These are phyloP conservation scores for Rhagonycha fulva DNA, from an alignment of 2,888 invertebrate species.

Conservation along the genomic window DNA sequence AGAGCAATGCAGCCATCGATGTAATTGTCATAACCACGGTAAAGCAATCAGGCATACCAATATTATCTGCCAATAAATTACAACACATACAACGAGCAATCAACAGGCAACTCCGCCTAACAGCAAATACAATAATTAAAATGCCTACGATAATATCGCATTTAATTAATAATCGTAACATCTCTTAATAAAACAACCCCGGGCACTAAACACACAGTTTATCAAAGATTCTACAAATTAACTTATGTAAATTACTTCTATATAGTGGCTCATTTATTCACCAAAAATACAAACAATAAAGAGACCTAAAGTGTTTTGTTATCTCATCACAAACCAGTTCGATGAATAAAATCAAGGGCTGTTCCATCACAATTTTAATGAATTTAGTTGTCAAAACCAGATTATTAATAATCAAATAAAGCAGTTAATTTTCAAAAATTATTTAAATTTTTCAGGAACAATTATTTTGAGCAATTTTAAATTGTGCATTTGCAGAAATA, in stretches of 20 bases:
- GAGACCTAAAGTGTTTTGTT: background rate
- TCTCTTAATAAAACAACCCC: constrained; percentile 5
- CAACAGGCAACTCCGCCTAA: constrained; percentile 25
- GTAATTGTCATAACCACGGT: constrained; percentile 23
- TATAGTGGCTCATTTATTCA: constrained; percentile 6
- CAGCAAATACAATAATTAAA: constrained; percentile 19
- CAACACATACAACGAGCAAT: constrained; percentile 17
- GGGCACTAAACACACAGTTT: background rate
- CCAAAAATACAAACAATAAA: background rate
- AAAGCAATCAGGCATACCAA: constrained; percentile 21
- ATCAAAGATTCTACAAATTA: background rate
- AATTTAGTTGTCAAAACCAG: background rate
- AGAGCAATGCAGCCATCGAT: background rate
- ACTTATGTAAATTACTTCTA: background rate
- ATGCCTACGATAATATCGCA: constrained; percentile 14
- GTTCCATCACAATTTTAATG: background rate
- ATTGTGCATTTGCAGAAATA: background rate
- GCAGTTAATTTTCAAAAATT: background rate
- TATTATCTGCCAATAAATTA: constrained; percentile 22
- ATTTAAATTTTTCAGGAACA: background rate
- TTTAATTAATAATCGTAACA: constrained; percentile 19
- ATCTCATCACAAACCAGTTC: background rate
- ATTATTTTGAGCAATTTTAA: background rate
- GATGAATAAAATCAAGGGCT: background rate
- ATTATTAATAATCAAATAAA: background rate